Conservation (phyloP, 2,797 vertebrate genomes). For the Podarcis siculus region DNA sequence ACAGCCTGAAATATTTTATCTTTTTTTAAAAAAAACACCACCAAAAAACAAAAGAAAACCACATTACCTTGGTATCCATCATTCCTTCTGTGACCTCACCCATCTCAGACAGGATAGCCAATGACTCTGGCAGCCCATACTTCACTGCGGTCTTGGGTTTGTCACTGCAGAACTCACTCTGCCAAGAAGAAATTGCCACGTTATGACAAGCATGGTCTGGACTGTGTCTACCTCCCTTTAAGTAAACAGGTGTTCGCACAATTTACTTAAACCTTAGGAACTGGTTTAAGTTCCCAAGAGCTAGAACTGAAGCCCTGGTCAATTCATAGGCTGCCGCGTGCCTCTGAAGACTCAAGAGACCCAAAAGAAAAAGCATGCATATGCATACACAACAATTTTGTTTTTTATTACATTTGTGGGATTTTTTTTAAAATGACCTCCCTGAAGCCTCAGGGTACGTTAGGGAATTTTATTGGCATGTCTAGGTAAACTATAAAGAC, state of each 20-base stretch:
- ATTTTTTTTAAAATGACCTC: not conserved
- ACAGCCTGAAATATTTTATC: not conserved
- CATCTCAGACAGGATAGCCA: conserved; percentile 97
- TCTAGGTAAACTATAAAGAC: not conserved
- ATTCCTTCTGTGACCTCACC: conserved; percentile 98
- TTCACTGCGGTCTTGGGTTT: conserved; percentile 98
- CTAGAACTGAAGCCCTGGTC: not conserved
- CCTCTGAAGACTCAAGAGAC: not conserved
- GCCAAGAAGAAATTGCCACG: conserved; percentile 24
- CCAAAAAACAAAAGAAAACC: no score
- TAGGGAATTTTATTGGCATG: not conserved
- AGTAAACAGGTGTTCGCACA: not conserved
- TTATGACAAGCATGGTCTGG: not conserved
- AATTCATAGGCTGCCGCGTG: not conserved
- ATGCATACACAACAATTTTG: not conserved
- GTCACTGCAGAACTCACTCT: conserved; percentile 99
- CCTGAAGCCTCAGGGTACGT: not conserved
- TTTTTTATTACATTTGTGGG: not conserved
- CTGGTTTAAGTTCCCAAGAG: not conserved
- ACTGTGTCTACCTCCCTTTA: not conserved
- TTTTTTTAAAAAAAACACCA: no score
- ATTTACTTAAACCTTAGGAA: not conserved
- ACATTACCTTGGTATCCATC: conserved; percentile 94
- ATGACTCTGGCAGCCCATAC: conserved; percentile 91
- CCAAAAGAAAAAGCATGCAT: not conserved